Evolutionary conservation across 2,797 vertebrate genomes (phyloP), one percentile per base, ranked within the genome.

Genomic region (Chrosomus eos): DNA sequence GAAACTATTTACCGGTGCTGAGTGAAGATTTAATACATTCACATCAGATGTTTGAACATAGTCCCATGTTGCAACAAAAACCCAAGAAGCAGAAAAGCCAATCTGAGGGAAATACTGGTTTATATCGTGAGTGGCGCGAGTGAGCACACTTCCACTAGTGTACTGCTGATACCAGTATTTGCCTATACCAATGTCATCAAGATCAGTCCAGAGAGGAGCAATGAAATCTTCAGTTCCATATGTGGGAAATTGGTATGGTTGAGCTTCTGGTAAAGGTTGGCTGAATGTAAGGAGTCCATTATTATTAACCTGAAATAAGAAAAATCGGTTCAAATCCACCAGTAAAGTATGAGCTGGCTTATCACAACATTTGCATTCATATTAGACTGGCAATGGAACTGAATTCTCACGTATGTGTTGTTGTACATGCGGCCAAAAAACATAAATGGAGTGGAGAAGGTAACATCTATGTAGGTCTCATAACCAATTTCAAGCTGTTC

Each of bases 41-140:
- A 11, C 1, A 70, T 81, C 16, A 1, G 0, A 4, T 11, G 79
- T 53, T 7, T 10, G 21, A 8, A 28, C 53, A 51, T 7, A 66
- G 23, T 85, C 55, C 83, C 80, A 86, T 0, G 85, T 86, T 31
- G 9, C 64, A 9, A 86, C 79, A 70, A 86, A 86, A 7, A 86
- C 80, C 51, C 36, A 86, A 36, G 72, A 48, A 40, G 80, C 80
- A 16, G 1, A 8, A 5, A 82, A 82, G 23, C 21, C 23, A 8
- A 0, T n/a, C 1, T 55, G 62, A 38, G 85, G 80, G 6, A 70
- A 86, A 38, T 45, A 48, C 8, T n/a, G 70, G 31, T 70, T 77
- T 19, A 86, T 71, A 21, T 86, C 72, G 1, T 71, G 3, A 58
- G 51, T 51, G 33, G 85, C 85, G 0, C 19, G 64, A 26, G 19